Percentiles rank a stretch among this genome's conserved stretches.
phyloP scores from a whole-genome alignment of 2,797 vertebrate species.

The Spea hammondii region DNA sequence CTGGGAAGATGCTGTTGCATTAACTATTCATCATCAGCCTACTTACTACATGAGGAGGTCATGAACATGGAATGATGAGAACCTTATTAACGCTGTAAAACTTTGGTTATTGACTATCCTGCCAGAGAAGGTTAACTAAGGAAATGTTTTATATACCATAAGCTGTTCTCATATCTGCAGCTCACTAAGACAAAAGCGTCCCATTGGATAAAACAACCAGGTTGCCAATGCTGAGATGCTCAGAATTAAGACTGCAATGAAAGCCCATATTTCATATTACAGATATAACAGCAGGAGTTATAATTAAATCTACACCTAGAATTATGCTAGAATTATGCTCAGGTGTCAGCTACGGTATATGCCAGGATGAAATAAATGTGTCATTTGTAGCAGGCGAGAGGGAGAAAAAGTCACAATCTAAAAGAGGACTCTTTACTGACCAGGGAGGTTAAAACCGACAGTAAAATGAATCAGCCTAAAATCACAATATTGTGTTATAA shows the following conservation, averaged over 20 bases:
- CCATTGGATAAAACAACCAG: constrained; percentile 26
- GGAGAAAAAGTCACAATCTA: constrained; percentile 5
- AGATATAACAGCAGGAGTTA: constrained; percentile 40
- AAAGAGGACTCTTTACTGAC: constrained; percentile 11
- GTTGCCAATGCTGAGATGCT: constrained; percentile 42
- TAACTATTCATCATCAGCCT: no score
- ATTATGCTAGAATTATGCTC: constrained; percentile 49
- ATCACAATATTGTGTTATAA: neutral
- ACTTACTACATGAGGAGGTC: no score
- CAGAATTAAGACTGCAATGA: constrained; percentile 37
- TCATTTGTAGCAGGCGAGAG: constrained; percentile 44
- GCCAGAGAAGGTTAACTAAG: constrained; percentile 5
- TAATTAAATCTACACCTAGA: constrained; percentile 51
- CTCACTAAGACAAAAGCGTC: constrained; percentile 42
- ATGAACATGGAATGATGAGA: no score
- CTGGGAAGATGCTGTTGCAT: no score
- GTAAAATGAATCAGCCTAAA: neutral
- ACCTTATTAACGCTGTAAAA: no score
- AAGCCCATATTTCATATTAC: constrained; percentile 49
- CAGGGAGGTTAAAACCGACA: neutral
- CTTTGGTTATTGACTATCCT: no score
- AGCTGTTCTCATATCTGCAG: constrained; percentile 24
- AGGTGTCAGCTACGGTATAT: constrained; percentile 45
- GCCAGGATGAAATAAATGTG: constrained; percentile 39
- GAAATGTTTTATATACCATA: constrained; percentile 15